Evolutionary conservation across 1,140 invertebrate genomes (phyloP), one percentile per base, ranked within the genome.

Genomic region (Streblospio benedicti): DNA sequence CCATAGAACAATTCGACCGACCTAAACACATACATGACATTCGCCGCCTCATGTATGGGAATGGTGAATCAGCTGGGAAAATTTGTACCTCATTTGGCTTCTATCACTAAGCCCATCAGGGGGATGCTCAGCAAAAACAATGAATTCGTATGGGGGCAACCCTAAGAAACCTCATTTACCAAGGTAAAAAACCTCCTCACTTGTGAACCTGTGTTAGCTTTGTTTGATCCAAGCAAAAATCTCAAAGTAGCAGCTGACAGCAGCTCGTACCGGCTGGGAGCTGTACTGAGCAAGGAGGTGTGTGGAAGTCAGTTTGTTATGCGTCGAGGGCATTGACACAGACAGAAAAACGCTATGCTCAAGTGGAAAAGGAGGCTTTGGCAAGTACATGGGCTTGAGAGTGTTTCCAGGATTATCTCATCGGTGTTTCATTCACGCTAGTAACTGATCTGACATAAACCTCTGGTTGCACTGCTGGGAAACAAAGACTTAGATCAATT

Each of bases 311-410:
- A 1, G 68, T 82, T 2, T 70, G 74, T 14, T 81, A 71, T 61
- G 76, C 76, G 3, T 49, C 31, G 27, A 16, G 33, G n/a, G 16
- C 74, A 6, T 60, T 81, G 16, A 77, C 72, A 5, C 28, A 14
- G 12, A 18, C 51, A 41, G 33, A 49, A 55, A 16, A 12, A 16
- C n/a, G 31, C n/a, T n/a, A n/a, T n/a, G n/a, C 33, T 32, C 75
- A 81, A 63, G 74, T 81, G 1, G 78, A 82, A 54, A 74, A 76
- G 58, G 79, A 83, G 64, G 68, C 76, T 4, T 66, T 81, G 2
- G 76, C 79, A 2, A 77, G 80, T 35, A 67, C 81, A 3, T 82
- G 78, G 60, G 70, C 70, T 5, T 66, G 71, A 2, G 71, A 76
- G 45, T 57, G 69, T 33, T 52, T 64, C 28, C 6, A 44, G 18